phyloP scores from a whole-genome alignment of 2,113 vertebrate species.

The Axis porcinus region DNA sequence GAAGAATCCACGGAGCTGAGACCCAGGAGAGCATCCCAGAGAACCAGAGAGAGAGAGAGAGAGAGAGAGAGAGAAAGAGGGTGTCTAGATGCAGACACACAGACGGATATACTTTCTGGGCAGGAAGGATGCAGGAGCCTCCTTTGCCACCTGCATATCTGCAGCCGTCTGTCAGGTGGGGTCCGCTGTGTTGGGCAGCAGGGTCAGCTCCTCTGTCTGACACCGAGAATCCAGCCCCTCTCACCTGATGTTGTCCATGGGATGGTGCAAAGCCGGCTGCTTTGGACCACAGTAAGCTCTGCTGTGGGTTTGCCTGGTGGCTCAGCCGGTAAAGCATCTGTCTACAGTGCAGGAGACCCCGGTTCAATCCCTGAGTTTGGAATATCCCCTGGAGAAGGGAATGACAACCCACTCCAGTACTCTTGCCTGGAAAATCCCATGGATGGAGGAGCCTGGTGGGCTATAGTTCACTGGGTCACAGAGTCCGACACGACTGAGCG shows the following conservation, averaged over 20 bases:
- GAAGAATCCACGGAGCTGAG: not conserved
- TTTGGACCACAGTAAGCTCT: accelerated
- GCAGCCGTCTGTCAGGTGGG: accelerated
- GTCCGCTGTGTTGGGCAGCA: not conserved
- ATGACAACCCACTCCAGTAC: not conserved
- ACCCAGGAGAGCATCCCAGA: not conserved
- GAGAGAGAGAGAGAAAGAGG: too few species aligned
- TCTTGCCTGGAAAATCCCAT: not conserved
- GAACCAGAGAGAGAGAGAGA: not conserved
- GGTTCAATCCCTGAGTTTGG: not conserved
- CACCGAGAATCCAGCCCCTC: not conserved
- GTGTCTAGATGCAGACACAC: accelerated
- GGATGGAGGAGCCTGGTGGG: not conserved
- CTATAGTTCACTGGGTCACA: accelerated
- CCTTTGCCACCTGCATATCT: not conserved
- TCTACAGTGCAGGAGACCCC: accelerated
- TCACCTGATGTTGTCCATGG: accelerated
- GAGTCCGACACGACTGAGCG: accelerated
- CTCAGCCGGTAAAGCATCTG: accelerated
- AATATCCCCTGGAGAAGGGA: not conserved
- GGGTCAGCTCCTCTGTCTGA: too few species aligned
- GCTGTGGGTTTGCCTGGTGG: not conserved
- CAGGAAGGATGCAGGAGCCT: not conserved
- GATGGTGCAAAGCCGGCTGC: too few species aligned
- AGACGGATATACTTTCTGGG: accelerated